Conservation (phyloP, 1,140 invertebrate species). For the Formica exsecta region DNA sequence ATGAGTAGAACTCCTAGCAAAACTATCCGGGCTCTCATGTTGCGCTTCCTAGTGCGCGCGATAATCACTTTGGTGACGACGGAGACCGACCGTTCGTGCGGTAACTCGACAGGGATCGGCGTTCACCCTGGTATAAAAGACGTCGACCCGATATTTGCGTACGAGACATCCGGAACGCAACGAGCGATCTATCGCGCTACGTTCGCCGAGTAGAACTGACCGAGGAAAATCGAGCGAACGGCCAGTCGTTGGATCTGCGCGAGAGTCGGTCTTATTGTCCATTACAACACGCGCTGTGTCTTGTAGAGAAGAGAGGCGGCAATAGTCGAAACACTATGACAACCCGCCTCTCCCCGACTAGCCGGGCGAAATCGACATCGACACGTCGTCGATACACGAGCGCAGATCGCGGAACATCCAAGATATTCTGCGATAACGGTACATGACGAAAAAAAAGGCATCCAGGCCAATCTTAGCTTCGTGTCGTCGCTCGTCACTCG, state of each 20-base stretch:
- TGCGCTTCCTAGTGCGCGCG: constrained; percentile 27
- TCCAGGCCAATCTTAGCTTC: constrained; percentile 75
- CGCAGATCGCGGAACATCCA: constrained; percentile 64
- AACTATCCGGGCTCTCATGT: constrained; percentile 59
- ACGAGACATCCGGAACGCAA: constrained; percentile 17
- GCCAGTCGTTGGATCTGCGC: constrained; percentile 10
- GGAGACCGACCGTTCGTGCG: neutral
- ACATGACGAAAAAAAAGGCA: constrained; percentile 81
- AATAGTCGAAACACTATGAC: constrained; percentile 23
- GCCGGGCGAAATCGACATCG: constrained; percentile 66
- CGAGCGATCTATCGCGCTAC: constrained; percentile 29
- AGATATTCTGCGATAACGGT: constrained; percentile 80
- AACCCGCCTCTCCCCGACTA: neutral
- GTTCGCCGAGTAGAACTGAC: constrained; percentile 40
- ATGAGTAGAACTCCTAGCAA: constrained; percentile 41
- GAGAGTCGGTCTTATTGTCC: constrained; percentile 46
- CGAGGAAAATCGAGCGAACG: constrained; percentile 41
- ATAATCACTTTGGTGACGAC: constrained; percentile 40
- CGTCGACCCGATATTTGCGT: constrained; percentile 16
- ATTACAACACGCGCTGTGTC: neutral
- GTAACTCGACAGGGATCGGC: constrained; percentile 10
- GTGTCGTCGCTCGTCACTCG: constrained; percentile 37
- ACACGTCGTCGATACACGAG: constrained; percentile 31
- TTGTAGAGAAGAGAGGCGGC: neutral
- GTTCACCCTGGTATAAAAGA: constrained; percentile 20